Evolutionary conservation across 2,797 vertebrate genomes (phyloP).

Genomic region (Phalanger gymnotis): DNA sequence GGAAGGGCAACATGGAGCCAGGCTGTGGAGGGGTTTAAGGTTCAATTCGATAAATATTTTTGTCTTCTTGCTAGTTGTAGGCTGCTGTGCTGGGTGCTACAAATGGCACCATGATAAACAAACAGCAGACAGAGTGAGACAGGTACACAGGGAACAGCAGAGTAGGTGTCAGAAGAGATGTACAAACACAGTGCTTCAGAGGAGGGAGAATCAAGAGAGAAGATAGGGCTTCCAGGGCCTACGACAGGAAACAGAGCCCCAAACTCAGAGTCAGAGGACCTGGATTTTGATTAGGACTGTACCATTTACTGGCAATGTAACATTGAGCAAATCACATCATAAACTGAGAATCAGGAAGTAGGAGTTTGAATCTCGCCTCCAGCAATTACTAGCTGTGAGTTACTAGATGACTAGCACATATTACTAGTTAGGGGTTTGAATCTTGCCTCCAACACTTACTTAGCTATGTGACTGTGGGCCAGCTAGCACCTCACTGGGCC

Average conservation of each 20-base stretch:
- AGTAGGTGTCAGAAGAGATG: neutral
- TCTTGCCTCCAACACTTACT: neutral
- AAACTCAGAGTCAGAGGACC: neutral
- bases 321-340: neutral
- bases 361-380: neutral
- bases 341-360: neutral
- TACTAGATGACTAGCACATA: neutral
- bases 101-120: neutral
- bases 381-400: neutral
- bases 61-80: neutral
- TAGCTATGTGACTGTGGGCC: neutral
- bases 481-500: neutral
- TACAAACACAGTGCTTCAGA: neutral
- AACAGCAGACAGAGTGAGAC: neutral
- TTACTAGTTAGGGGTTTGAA: neutral
- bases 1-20: neutral
- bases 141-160: neutral
- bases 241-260: neutral
- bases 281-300: neutral
- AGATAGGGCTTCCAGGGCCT: neutral
- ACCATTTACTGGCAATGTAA: neutral
- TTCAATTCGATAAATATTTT: neutral
- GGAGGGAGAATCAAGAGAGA: neutral
- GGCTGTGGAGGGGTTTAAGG: neutral
- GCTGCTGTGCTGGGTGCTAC: neutral